phyloP scores from a whole-genome alignment of 1,140 invertebrate species.

The Drosophila pseudoobscura region DNA sequence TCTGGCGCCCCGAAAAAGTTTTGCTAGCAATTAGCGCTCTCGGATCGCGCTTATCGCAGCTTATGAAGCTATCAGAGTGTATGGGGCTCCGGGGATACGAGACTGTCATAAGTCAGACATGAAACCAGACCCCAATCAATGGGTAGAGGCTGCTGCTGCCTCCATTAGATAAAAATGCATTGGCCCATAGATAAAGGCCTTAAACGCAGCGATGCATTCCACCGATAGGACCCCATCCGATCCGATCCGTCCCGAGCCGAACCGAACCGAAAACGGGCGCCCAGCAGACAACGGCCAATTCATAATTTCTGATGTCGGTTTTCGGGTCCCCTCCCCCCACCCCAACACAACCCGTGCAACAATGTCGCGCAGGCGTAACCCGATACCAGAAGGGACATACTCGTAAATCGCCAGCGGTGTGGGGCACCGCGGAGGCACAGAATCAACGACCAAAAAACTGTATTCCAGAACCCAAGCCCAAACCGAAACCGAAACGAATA shows the following conservation, averaged over 20 bases:
- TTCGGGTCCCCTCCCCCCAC: background rate
- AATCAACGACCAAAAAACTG: conserved; percentile 1
- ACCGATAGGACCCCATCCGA: conserved; percentile 42
- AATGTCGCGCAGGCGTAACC: conserved; percentile 75
- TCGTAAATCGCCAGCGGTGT: conserved; percentile 65
- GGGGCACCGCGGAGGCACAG: conserved; percentile 1
- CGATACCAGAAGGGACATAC: conserved; percentile 68
- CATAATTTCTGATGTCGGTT: conserved; percentile 8
- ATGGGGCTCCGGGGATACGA: conserved; percentile 22
- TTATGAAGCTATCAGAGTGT: conserved; percentile 71
- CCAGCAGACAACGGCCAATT: conserved; percentile 14
- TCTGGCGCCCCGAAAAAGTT: conserved; percentile 51
- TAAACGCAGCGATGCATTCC: conserved; percentile 66
- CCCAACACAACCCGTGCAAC: conserved; percentile 8
- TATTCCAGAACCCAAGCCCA: conserved; percentile 13
- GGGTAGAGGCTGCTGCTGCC: conserved; percentile 56
- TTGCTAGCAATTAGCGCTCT: conserved; percentile 68
- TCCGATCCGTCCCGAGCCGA: too few relatives aligned
- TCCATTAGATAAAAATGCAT: conserved; percentile 72
- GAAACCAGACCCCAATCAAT: conserved; percentile 75
- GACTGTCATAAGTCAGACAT: conserved; percentile 72
- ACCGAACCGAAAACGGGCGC: conserved; percentile 7
- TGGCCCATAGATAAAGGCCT: conserved; percentile 67
- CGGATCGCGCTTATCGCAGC: conserved; percentile 52
- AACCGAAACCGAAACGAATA: conserved; percentile 52